Evolutionary conservation across 2,113 vertebrate genomes (phyloP).

Genomic region (Electrona antarctica): DNA sequence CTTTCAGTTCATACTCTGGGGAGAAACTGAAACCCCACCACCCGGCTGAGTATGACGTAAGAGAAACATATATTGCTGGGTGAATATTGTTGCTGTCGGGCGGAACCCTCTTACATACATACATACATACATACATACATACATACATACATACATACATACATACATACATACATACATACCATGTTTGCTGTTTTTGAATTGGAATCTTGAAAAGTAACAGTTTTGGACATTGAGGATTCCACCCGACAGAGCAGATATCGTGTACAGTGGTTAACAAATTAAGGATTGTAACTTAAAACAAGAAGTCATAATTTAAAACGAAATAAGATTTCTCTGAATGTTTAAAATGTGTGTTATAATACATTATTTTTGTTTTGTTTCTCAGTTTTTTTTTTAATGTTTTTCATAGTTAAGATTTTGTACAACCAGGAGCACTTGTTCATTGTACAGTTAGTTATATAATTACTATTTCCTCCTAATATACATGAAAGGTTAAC

Average conservation of each 20-base stretch:
- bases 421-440: neutral
- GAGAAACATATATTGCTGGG: too few species aligned
- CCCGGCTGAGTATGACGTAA: too few species aligned
- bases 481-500: constrained; percentile 14
- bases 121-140: too few species aligned
- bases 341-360: neutral
- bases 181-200: neutral
- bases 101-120: too few species aligned
- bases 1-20: too few species aligned
- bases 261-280: neutral
- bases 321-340: neutral
- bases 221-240: too few species aligned
- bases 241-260: neutral
- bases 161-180: too few species aligned
- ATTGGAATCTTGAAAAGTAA: neutral
- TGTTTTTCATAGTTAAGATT: neutral
- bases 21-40: too few species aligned
- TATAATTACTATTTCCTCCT: neutral
- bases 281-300: too few species aligned
- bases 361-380: neutral
- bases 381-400: neutral
- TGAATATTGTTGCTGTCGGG: too few species aligned
- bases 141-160: too few species aligned
- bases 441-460: neutral
- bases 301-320: constrained; percentile 2